Evolutionary conservation across 2,888 invertebrate genomes (phyloP).

Genomic region (Coleophora deauratella): DNA sequence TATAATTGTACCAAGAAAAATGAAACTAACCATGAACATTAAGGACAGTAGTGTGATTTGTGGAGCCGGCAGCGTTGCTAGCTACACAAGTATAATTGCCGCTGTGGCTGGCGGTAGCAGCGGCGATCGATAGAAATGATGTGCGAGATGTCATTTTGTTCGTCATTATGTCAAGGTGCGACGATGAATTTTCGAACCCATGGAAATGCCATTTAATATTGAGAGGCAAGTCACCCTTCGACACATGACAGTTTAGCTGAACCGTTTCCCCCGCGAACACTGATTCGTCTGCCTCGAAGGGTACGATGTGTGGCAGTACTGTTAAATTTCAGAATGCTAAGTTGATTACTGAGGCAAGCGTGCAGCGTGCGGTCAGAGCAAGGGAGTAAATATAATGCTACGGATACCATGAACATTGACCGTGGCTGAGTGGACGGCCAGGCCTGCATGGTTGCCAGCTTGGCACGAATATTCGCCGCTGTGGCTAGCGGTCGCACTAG

Average conservation of each 20-base stretch:
- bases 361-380: slow-evolving; percentile 63
- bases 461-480: slow-evolving; percentile 82
- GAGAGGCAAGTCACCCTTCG: slow-evolving; percentile 83
- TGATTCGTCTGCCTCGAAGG: slow-evolving; percentile 78
- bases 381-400: slow-evolving; percentile 29
- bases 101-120: slow-evolving; percentile 79
- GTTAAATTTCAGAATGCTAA: slow-evolving; percentile 65
- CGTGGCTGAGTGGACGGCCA: slow-evolving; percentile 74
- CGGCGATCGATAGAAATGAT: slow-evolving; percentile 82
- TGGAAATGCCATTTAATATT: slow-evolving; percentile 84
- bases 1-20: slow-evolving; percentile 30
- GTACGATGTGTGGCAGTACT: slow-evolving; percentile 80
- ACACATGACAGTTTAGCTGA: slow-evolving; percentile 79
- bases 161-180: slow-evolving; percentile 76
- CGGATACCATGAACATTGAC: slow-evolving; percentile 80
- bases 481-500: slow-evolving; percentile 77
- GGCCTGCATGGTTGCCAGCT: slow-evolving; percentile 79
- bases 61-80: slow-evolving; percentile 79
- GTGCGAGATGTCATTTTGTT: slow-evolving; percentile 78
- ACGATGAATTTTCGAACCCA: slow-evolving; percentile 73
- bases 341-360: slow-evolving; percentile 61
- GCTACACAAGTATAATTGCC: slow-evolving; percentile 86
- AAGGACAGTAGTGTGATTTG: slow-evolving; percentile 77
- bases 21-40: slow-evolving; percentile 72
- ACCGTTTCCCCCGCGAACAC: slow-evolving; percentile 81